These are phyloP conservation scores for Rhizoglyphus robini DNA, from an alignment of 1,140 invertebrate genomes.

Conservation along the genomic window DNA sequence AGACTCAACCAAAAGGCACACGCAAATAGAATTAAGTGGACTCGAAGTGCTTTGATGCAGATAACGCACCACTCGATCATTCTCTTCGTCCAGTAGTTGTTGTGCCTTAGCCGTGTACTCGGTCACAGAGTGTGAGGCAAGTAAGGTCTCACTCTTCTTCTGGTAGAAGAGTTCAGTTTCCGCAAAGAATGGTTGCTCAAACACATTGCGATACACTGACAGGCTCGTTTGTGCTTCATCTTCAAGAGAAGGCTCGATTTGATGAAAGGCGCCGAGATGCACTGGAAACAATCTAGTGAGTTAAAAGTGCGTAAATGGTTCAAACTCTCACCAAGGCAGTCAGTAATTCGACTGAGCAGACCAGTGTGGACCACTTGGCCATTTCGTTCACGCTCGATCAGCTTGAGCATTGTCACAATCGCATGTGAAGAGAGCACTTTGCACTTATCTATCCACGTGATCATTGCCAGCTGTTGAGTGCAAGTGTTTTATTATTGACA, in stretches of 20 bases:
- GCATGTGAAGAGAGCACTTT: slow-evolving; percentile 83
- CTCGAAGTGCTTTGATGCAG: slow-evolving; percentile 72
- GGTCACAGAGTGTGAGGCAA: slow-evolving; percentile 85
- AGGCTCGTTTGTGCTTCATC: slow-evolving; percentile 37
- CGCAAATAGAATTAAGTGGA: slow-evolving; percentile 71
- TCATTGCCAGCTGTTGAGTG: slow-evolving; percentile 64
- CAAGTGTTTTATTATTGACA: background rate
- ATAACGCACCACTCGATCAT: slow-evolving; percentile 76
- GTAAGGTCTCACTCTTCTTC: slow-evolving; percentile 80
- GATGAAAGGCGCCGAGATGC: no score
- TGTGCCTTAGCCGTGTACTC: slow-evolving; percentile 52
- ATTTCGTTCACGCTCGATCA: slow-evolving; percentile 88
- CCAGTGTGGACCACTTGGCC: slow-evolving; percentile 92
- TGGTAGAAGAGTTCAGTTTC: slow-evolving; percentile 92
- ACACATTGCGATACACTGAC: slow-evolving; percentile 84
- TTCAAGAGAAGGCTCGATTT: slow-evolving; percentile 49
- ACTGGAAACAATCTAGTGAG: background rate
- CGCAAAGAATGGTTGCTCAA: slow-evolving; percentile 85
- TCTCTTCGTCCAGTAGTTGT: slow-evolving; percentile 26
- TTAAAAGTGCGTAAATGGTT: background rate
- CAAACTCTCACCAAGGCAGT: slow-evolving; percentile 44
- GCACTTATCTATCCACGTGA: slow-evolving; percentile 96
- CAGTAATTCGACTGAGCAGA: slow-evolving; percentile 77
- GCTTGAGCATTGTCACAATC: slow-evolving; percentile 86
- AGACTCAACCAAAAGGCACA: slow-evolving; percentile 90